Evolutionary conservation across 2,797 vertebrate species (phyloP).

Genomic region (Lithobates sylvaticus): DNA sequence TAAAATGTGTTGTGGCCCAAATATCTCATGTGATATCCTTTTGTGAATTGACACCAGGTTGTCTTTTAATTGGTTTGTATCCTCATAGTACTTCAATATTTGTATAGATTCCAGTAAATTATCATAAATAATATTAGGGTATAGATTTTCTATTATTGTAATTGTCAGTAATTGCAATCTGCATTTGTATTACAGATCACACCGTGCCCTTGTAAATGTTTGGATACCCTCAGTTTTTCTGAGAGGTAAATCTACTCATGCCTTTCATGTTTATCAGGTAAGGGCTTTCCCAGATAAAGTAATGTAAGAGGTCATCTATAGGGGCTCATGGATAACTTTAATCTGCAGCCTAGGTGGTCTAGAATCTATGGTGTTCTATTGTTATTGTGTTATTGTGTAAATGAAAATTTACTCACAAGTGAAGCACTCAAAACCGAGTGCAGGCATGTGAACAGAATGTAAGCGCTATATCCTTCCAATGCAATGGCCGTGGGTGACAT

Average conservation of each 20-base stretch:
- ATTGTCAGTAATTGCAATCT: conserved; percentile 40
- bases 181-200: conserved; percentile 80
- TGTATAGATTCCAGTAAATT: neutral
- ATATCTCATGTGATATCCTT: too few species aligned
- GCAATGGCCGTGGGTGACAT: too few species aligned
- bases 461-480: too few species aligned
- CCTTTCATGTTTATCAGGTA: conserved; percentile 98
- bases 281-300: conserved; percentile 35
- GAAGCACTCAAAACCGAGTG: too few species aligned
- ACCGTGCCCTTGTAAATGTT: conserved; percentile 96
- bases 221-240: conserved; percentile 99
- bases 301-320: conserved; percentile 5
- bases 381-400: too few species aligned
- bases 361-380: too few species aligned
- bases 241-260: conserved; percentile 91
- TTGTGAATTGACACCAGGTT: neutral
- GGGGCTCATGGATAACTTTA: neutral
- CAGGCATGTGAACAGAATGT: too few species aligned
- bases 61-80: neutral
- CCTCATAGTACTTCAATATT: too few species aligned
- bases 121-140: too few species aligned
- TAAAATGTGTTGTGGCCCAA: too few species aligned
- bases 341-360: neutral
- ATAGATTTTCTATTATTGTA: neutral
- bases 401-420: too few species aligned